phyloP scores from a whole-genome alignment of 1,140 invertebrate genomes.

The Ectropis grisescens region DNA sequence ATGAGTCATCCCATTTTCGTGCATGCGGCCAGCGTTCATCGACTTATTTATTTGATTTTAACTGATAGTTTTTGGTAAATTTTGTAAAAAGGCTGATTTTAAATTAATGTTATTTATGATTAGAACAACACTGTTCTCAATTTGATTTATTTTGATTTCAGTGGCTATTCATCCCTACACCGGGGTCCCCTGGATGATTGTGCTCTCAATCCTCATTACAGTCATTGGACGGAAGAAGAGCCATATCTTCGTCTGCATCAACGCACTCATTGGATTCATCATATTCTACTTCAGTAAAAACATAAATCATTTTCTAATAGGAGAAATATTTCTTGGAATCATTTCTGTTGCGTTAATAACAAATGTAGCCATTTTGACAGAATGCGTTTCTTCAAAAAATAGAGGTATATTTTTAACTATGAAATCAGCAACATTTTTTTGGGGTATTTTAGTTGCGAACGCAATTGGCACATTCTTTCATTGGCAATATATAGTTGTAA shows the following conservation, averaged over 20 bases:
- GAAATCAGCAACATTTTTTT: constrained; percentile 12
- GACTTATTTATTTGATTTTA: too few relatives aligned
- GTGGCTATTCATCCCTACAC: constrained; percentile 5
- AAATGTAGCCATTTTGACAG: constrained; percentile 5
- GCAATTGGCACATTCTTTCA: constrained; percentile 12
- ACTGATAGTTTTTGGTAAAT: too few relatives aligned
- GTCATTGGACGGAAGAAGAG: constrained; percentile 10
- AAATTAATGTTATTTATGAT: too few relatives aligned
- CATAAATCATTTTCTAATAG: constrained; percentile 3
- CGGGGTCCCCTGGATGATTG: constrained; percentile 3
- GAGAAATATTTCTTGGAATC: constrained; percentile 5
- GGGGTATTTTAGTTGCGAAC: constrained; percentile 15
- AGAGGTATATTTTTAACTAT: constrained; percentile 10
- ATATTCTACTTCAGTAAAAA: constrained; percentile 6
- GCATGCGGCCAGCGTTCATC: too few relatives aligned
- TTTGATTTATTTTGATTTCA: constrained; percentile 9
- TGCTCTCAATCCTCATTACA: constrained; percentile 2
- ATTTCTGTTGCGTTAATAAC: constrained; percentile 1
- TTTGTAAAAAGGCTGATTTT: too few relatives aligned
- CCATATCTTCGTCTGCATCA: constrained; percentile 1
- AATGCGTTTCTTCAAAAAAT: constrained; percentile 10
- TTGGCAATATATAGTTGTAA: constrained; percentile 8
- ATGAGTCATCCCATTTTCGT: too few relatives aligned
- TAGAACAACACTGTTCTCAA: too few relatives aligned
- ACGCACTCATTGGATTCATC: constrained; percentile 1